A percentile compares a stretch with the other conserved stretches of the same genome.
Evolutionary conservation across 2,888 invertebrate species (phyloP).

Genomic region (Drosophila siamana): DNA sequence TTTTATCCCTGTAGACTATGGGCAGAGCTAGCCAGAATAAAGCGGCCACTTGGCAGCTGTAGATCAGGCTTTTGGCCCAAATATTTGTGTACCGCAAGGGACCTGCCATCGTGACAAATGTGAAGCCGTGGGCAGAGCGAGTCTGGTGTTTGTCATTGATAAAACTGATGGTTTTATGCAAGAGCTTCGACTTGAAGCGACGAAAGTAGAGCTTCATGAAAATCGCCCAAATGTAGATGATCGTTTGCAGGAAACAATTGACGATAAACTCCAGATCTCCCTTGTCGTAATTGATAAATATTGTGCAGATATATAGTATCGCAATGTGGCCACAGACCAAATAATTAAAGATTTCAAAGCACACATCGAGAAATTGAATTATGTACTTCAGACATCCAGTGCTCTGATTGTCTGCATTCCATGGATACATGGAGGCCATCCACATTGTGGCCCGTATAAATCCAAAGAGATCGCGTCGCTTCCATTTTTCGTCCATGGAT

Average conservation of each 20-base stretch:
- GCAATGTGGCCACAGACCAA: slow-evolving; percentile 63
- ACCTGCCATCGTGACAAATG: slow-evolving; percentile 70
- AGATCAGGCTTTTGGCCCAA: slow-evolving; percentile 60
- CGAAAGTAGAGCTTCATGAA: slow-evolving; percentile 69
- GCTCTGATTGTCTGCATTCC: slow-evolving; percentile 20
- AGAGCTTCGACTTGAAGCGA: slow-evolving; percentile 39
- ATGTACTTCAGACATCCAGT: slow-evolving; percentile 3
- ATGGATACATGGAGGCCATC: slow-evolving; percentile 64
- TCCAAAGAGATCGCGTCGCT: slow-evolving; percentile 65
- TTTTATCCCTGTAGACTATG: slow-evolving; percentile 62
- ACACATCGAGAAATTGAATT: slow-evolving; percentile 25
- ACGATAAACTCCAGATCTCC: slow-evolving; percentile 67
- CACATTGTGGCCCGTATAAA: slow-evolving; percentile 62
- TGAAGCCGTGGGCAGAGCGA: slow-evolving; percentile 71
- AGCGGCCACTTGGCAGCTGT: slow-evolving; percentile 36
- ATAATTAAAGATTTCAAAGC: slow-evolving; percentile 62
- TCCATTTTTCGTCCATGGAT: slow-evolving; percentile 5
- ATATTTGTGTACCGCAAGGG: slow-evolving; percentile 50
- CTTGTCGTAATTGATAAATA: slow-evolving; percentile 53
- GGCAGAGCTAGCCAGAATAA: slow-evolving; percentile 55
- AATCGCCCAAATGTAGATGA: slow-evolving; percentile 69
- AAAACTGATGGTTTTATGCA: slow-evolving; percentile 50
- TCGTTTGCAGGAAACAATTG: slow-evolving; percentile 65
- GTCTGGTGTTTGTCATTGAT: slow-evolving; percentile 60
- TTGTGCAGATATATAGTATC: slow-evolving; percentile 64